Conservation (phyloP, 2,888 invertebrate species). For the Stenchaetothrips biformis region DNA sequence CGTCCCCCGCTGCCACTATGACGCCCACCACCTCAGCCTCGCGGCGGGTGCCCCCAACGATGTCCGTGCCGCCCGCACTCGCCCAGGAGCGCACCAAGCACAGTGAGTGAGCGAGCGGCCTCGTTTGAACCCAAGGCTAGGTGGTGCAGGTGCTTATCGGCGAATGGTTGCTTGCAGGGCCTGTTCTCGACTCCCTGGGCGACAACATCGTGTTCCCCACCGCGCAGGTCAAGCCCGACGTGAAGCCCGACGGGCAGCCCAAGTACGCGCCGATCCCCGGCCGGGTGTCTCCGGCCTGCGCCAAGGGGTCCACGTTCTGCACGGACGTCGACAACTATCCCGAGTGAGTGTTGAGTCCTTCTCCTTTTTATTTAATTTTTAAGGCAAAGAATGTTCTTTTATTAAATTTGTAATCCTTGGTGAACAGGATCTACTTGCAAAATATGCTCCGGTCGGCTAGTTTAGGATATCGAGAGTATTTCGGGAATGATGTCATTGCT, state of each 20-base stretch:
- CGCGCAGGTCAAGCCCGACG: not conserved
- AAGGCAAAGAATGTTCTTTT: not conserved
- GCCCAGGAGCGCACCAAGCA: not conserved
- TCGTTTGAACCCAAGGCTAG: not conserved
- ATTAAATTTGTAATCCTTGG: not conserved
- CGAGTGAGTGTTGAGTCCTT: constrained; percentile 30
- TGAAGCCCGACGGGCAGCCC: constrained; percentile 26
- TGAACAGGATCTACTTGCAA: not conserved
- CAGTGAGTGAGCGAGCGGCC: not conserved
- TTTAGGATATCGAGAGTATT: constrained; percentile 15
- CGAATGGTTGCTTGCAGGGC: not conserved
- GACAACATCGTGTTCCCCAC: constrained; percentile 7
- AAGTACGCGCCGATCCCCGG: constrained; percentile 11
- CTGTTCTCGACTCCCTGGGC: not conserved
- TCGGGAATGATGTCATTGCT: constrained; percentile 27
- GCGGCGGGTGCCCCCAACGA: not conserved
- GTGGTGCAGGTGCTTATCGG: not conserved
- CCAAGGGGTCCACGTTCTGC: constrained; percentile 47
- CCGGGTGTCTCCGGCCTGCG: constrained; percentile 25
- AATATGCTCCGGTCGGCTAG: not conserved
- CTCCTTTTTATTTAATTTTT: not conserved
- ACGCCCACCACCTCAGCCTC: too few relatives aligned
- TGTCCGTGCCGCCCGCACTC: not conserved
- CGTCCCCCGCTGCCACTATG: not conserved
- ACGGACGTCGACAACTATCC: constrained; percentile 49